These are phyloP conservation scores for Dichetophora obliterata DNA, from an alignment of 2,888 invertebrate species.

Conservation along the genomic window DNA sequence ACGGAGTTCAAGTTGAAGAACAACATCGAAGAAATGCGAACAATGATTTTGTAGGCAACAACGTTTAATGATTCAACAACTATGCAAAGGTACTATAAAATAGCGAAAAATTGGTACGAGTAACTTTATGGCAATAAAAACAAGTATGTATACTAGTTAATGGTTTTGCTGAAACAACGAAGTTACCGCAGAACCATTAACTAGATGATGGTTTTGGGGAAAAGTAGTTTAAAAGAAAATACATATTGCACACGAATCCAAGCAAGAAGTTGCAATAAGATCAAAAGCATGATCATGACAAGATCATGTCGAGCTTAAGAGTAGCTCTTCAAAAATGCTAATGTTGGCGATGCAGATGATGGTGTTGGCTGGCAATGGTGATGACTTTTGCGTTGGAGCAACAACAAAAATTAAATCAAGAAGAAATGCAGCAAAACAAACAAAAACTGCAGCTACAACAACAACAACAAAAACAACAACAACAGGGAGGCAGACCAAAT, in stretches of 20 bases:
- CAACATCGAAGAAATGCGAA: conserved; percentile 12
- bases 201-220: not conserved
- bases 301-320: conserved; percentile 30
- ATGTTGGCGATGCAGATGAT: conserved; percentile 26
- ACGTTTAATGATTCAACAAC: conserved; percentile 23
- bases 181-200: not conserved
- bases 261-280: not conserved
- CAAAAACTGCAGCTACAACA: not conserved
- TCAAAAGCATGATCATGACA: not conserved
- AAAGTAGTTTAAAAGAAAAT: not conserved
- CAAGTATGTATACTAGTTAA: not conserved
- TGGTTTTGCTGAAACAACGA: not conserved
- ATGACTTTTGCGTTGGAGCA: conserved; percentile 46
- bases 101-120: not conserved
- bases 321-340: conserved; percentile 43
- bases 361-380: conserved; percentile 62
- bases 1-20: not conserved
- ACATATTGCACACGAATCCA: not conserved
- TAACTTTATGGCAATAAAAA: not conserved
- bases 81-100: conserved; percentile 8
- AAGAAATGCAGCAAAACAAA: not conserved
- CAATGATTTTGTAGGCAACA: conserved; percentile 27
- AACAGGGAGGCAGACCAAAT: not conserved
- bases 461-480: not conserved
- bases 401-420: not conserved